Evolutionary conservation across 2,888 invertebrate species (phyloP), one percentile per base, ranked within the genome.

Genomic region (Neuroscelio doddi): DNA sequence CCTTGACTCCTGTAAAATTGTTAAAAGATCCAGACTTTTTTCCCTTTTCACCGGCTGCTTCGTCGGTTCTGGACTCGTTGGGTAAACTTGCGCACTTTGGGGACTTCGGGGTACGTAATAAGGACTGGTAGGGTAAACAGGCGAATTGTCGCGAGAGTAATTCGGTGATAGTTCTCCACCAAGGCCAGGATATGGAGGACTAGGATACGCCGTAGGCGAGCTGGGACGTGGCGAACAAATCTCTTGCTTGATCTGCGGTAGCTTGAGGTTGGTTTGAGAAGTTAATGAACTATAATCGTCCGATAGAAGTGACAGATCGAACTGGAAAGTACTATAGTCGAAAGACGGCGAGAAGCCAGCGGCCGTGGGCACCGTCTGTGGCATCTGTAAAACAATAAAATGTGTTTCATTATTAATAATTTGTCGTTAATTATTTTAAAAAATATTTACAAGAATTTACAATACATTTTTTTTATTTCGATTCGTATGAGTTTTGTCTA

Each of bases 331-430:
- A 71, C 86, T 87, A 85, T 89, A 89, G 80, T 89, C 89, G 82
- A 91, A 91, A 70, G 91, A 90, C 75, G 92, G 91, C 85, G 91
- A 92, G 83, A 90, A 91, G 84, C 91, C 92, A 57, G 75, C 76
- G 78, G 91, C 91, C 50, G 91, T 89, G 58, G 93, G 93, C 77
- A 93, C 93, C 79, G 90, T 92, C 87, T 93, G 93, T 85, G 93
- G 92, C 92, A 93, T 93, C 93, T 93, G 90, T 8, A 86, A 87
- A 69, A 71, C 75, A 70, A 70, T 64, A 65, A 47, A 42, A n/a
- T 15, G 10, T 27, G 26, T 27, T 15, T 12, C 34, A 10, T n/a
- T n/a, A n/a, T n/a, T n/a, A n/a, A n/a, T n/a, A n/a, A n/a, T n/a
- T n/a, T n/a, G n/a, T n/a, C n/a, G n/a, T n/a, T n/a, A n/a, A n/a